Evolutionary conservation across 2,113 vertebrate genomes (phyloP), one percentile per base, ranked within the genome.

Genomic region (Phaethornis superciliosus): DNA sequence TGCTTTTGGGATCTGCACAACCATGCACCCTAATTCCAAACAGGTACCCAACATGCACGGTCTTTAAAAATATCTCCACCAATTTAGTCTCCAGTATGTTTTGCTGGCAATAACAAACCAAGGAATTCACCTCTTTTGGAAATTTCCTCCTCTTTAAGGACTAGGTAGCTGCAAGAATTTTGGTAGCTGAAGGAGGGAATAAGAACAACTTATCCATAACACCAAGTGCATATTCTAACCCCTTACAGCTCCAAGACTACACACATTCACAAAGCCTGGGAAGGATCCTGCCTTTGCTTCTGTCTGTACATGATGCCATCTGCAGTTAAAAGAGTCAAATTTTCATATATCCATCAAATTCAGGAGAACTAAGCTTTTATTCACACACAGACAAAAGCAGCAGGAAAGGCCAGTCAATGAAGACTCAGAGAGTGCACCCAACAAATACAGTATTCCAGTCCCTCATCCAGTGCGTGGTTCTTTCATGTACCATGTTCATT

Each of bases 21-120:
- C 52, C 85, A 81, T 51, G 76, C 64, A 24, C 85, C 64, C 85
- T 70, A 70, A 90, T 88, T 71, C 82, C 82, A 80, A 90, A 72
- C 0, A 28, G 56, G 83, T 42, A 76, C 63, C 59, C 67, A 76
- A 58, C 37, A 22, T 46, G 46, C 71, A 22, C 2, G 2, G 32
- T 23, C 44, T n/a, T 65, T 47, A 52, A 77, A 87, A 80, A 19
- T 19, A 35, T 62, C 79, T 85, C 75, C 69, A 55, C 26, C 71
- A 70, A 63, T 85, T 83, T 74, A 52, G 26, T 51, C 55, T 47
- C 69, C 71, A 40, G 55, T 26, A 33, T 56, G 68, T 91, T 83
- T 83, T 81, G 18, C 59, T 59, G 16, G 20, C 88, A 88, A 28
- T 33, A 94, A 42, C 26, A 88, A 65, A 79, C 5, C 14, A 69